These are phyloP conservation scores for Turdus rufiventris DNA, from an alignment of 2,113 vertebrate species.

Conservation along the genomic window DNA sequence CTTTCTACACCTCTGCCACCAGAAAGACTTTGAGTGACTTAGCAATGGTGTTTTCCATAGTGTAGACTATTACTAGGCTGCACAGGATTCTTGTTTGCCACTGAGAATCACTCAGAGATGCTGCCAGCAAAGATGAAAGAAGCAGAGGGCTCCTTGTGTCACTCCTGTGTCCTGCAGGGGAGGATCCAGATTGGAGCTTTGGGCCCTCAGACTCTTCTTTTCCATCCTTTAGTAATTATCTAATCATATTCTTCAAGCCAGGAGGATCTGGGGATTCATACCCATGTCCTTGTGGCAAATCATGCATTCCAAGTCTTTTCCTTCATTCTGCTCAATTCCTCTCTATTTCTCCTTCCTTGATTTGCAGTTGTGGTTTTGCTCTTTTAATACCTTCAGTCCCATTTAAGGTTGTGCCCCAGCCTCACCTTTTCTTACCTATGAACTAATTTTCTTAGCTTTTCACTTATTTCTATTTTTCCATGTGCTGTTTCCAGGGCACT, in stretches of 20 bases:
- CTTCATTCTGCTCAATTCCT: neutral
- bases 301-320: neutral
- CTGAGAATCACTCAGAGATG: neutral
- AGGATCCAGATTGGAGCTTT: neutral
- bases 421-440: neutral
- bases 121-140: neutral
- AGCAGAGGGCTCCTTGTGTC: neutral
- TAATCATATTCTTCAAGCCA: neutral
- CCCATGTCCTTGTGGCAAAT: neutral
- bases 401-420: accelerated
- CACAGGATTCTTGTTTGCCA: neutral
- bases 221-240: neutral
- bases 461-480: neutral
- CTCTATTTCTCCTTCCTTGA: neutral
- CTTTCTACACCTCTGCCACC: accelerated
- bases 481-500: neutral
- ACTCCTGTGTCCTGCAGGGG: neutral
- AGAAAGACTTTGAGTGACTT: neutral
- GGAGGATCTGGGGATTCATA: neutral
- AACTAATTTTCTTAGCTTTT: neutral
- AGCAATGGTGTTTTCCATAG: neutral
- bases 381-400: neutral
- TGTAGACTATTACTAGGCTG: neutral
- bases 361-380: neutral
- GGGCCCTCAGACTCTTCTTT: neutral